A percentile compares a stretch with the other conserved stretches of the same genome.
Conservation (phyloP, 1,140 invertebrate species). For the Ceratina calcarata region DNA sequence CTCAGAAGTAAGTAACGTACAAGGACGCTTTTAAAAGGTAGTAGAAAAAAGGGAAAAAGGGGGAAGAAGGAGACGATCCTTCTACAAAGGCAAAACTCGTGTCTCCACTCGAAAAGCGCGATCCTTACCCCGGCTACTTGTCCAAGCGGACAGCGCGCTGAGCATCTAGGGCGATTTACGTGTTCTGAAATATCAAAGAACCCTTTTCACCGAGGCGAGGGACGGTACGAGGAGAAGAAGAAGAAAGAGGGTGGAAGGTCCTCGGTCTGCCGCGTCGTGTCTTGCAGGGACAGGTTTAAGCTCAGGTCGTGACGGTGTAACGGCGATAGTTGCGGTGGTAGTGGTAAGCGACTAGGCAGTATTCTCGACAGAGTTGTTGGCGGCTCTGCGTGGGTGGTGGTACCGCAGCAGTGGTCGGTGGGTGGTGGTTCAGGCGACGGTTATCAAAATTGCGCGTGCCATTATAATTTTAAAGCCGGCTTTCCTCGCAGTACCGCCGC, state of each 20-base stretch:
- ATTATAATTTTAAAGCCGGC: conserved; percentile 81
- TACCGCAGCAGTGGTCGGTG: conserved; percentile 47
- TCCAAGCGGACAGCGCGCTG: neutral
- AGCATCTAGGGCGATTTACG: conserved; percentile 36
- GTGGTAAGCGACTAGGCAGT: conserved; percentile 2
- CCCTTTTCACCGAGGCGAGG: neutral
- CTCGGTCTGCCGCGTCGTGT: conserved; percentile 28
- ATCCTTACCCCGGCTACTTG: conserved; percentile 11
- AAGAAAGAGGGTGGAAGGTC: neutral
- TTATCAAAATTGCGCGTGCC: conserved; percentile 81
- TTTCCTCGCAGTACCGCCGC: conserved; percentile 75
- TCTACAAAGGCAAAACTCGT: neutral
- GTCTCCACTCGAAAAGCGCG: neutral
- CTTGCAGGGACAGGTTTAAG: neutral
- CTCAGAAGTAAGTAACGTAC: too few relatives aligned
- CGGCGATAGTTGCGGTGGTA: neutral
- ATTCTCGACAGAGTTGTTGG: conserved; percentile 27
- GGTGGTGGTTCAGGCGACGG: conserved; percentile 72
- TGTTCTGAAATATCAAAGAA: conserved; percentile 73
- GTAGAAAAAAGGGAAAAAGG: neutral
- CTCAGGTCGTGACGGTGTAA: neutral
- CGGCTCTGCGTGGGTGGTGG: conserved; percentile 18
- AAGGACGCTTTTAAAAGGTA: neutral
- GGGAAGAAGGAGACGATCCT: neutral
- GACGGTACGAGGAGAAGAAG: conserved; percentile 11